Conservation (phyloP, 2,888 invertebrate genomes). For the Eupithecia abbreviata region DNA sequence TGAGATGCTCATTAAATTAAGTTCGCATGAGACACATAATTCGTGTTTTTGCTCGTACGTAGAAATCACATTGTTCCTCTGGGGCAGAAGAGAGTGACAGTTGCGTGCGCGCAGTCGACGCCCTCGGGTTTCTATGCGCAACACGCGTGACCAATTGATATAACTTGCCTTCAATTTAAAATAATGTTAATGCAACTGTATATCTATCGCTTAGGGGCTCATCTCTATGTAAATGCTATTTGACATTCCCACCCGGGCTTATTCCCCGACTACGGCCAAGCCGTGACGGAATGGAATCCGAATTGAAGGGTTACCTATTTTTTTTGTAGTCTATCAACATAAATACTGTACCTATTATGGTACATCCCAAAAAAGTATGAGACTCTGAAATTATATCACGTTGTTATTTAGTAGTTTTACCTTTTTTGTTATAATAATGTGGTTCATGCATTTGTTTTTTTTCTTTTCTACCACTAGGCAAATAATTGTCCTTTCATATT, state of each 20-base stretch:
- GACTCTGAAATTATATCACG: background rate
- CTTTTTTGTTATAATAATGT: too few species aligned
- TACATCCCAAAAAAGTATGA: background rate
- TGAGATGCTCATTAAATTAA: slow-evolving; percentile 37
- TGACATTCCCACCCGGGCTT: background rate
- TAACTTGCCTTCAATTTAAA: slow-evolving; percentile 65
- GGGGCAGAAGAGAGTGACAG: slow-evolving; percentile 71
- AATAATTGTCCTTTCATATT: too few species aligned
- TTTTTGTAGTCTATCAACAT: background rate
- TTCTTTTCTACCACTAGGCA: too few species aligned
- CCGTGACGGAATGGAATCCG: background rate
- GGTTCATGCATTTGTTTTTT: too few species aligned
- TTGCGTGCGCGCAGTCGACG: slow-evolving; percentile 73
- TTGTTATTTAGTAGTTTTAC: background rate
- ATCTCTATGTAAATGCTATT: slow-evolving; percentile 25
- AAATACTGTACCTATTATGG: background rate
- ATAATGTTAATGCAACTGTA: slow-evolving; percentile 42
- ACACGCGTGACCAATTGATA: slow-evolving; percentile 73
- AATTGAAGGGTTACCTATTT: background rate
- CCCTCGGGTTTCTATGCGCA: slow-evolving; percentile 72
- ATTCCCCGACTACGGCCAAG: background rate
- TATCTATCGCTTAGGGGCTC: slow-evolving; percentile 30
- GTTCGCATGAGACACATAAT: slow-evolving; percentile 40
- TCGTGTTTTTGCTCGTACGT: slow-evolving; percentile 41
- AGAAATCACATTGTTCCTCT: slow-evolving; percentile 77